Base-by-base conservation (phyloP, 2,888 invertebrate genomes). In the Cyclophora punctaria region DNA sequence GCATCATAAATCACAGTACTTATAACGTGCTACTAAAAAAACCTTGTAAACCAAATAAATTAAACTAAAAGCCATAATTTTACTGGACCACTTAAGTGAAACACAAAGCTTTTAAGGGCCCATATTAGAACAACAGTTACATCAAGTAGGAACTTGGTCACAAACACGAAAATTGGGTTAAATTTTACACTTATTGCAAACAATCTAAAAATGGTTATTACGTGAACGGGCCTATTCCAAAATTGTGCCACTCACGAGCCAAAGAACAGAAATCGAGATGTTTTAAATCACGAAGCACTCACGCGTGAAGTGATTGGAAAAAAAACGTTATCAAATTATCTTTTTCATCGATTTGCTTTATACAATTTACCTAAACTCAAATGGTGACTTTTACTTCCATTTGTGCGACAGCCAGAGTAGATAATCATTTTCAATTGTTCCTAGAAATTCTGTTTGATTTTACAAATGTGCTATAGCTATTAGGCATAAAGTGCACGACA, bases 241-340 rank as follows among this genome's bases (percentile, higher is more conserved):
- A 60, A 58, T 56, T 62, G 62, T 59, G 51, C 56, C 62, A 63
- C 64, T 71, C 64, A 68, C 65, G 63, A 64, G 58, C 37, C 59
- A 53, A 63, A 57, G 57, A 58, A 63, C 59, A 63, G 66, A 71
- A 66, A 71, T 62, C 64, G 66, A 69, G 71, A 72, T 69, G 67
- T 60, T 65, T 71, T 69, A 76, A 79, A 78, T 78, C 78, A 80
- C 79, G 78, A 79, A 74, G 63, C 83, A 85, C 84, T 85, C 81
- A 83, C 79, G 77, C 78, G 78, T 76, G 73, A 82, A 82, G 75
- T 75, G 74, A 76, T 71, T 71, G 73, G 62, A 72, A 74, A 75
- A 78, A 73, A 69, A 70, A 63, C 53, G 52, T 67, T 71, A 69
- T 68, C 67, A 67, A 44, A 71, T 71, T 75, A 75, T 69, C 65